phyloP scores from a whole-genome alignment of 1,140 invertebrate species.

The Lethrus apterus region DNA sequence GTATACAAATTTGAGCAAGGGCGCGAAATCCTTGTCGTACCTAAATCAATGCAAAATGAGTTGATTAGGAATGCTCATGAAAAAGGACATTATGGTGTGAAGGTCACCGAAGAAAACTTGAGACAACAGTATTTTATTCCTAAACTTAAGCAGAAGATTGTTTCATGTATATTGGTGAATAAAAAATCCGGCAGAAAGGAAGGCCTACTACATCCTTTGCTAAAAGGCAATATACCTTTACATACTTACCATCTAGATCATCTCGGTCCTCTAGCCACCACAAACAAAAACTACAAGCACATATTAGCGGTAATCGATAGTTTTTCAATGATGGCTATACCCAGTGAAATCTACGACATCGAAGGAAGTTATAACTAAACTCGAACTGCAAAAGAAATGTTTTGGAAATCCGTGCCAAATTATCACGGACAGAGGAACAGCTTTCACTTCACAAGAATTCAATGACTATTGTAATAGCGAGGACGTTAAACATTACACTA shows the following conservation, averaged over 20 bases:
- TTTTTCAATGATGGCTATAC: conserved; percentile 40
- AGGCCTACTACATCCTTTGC: conserved; percentile 26
- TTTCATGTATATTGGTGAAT: conserved; percentile 37
- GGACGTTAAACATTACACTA: conserved; percentile 24
- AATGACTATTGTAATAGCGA: conserved; percentile 28
- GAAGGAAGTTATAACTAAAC: conserved; percentile 22
- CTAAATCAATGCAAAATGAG: conserved; percentile 16
- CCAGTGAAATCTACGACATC: conserved; percentile 33
- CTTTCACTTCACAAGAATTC: conserved; percentile 36
- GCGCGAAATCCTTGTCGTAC: conserved; percentile 13
- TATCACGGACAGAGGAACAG: conserved; percentile 35
- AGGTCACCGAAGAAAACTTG: conserved; percentile 38
- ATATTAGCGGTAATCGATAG: conserved; percentile 38
- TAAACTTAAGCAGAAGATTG: conserved; percentile 35
- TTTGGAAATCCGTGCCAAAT: conserved; percentile 38
- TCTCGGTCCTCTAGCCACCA: conserved; percentile 35
- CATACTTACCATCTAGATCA: conserved; percentile 36
- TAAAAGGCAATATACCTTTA: conserved; percentile 27
- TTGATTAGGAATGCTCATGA: conserved; percentile 16
- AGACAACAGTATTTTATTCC: conserved; percentile 38
- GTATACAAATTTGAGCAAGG: conserved; percentile 27
- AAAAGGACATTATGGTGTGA: conserved; percentile 19
- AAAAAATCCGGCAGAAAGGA: conserved; percentile 41
- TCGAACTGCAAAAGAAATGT: conserved; percentile 21
- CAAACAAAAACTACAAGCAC: conserved; percentile 39